Percentiles rank a stretch among this genome's conserved stretches.
These are phyloP conservation scores for Chaetops frenatus DNA, from an alignment of 2,113 vertebrate species.

Conservation along the genomic window DNA sequence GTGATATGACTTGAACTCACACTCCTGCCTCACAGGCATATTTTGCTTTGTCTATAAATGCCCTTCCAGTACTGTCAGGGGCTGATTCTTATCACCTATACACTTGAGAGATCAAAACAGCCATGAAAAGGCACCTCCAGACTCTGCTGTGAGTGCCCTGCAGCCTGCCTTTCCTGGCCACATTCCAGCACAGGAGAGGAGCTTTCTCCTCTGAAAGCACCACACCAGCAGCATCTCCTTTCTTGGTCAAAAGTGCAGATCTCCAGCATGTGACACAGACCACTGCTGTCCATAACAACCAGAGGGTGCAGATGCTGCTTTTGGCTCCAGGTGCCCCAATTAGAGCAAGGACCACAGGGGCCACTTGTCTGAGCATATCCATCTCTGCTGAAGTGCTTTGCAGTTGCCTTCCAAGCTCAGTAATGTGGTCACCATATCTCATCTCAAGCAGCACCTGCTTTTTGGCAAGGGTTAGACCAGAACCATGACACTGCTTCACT, in stretches of 20 bases:
- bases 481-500: background rate
- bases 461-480: background rate
- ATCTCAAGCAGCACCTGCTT: background rate
- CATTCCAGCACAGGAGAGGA: background rate
- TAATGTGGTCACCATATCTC: no score
- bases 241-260: background rate
- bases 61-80: background rate
- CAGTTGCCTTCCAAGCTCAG: background rate
- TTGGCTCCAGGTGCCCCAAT: background rate
- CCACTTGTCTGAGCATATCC: background rate
- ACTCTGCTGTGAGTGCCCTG: background rate
- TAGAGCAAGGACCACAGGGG: background rate
- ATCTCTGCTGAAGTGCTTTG: background rate
- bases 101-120: conserved; percentile 40
- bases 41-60: background rate
- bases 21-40: background rate
- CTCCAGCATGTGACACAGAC: background rate
- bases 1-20: background rate
- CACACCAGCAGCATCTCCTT: background rate
- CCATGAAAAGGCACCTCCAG: background rate
- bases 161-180: rapidly evolving
- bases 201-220: background rate
- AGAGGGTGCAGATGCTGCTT: background rate
- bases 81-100: conserved; percentile 11
- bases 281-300: background rate